A percentile compares a stretch with the other conserved stretches of the same genome.
Conservation (phyloP, 1,140 invertebrate genomes). For the Bombus waltoni region DNA sequence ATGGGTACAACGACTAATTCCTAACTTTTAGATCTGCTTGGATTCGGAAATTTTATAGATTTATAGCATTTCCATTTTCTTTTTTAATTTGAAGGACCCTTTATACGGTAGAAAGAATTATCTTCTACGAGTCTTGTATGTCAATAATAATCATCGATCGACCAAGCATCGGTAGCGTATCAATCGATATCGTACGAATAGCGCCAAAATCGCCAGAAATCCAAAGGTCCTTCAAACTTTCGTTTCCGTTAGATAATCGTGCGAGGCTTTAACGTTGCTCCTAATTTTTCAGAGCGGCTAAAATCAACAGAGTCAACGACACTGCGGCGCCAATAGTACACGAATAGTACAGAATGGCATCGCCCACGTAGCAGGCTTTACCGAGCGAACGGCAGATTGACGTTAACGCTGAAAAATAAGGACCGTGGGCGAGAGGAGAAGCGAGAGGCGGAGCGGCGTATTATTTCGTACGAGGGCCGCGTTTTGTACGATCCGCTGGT, state of each 20-base stretch:
- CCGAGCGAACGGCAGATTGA: conserved; percentile 50
- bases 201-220: no score
- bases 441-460: conserved; percentile 38
- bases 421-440: conserved; percentile 53
- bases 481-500: conserved; percentile 27
- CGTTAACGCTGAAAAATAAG: conserved; percentile 64
- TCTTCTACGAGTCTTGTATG: no score
- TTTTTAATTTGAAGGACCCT: no score
- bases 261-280: not conserved
- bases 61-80: no score
- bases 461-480: conserved; percentile 23
- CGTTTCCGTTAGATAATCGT: not conserved
- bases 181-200: no score
- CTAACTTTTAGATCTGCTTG: not conserved
- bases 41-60: no score
- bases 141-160: no score
- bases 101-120: no score
- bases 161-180: no score
- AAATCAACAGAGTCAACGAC: not conserved
- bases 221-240: not conserved
- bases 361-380: conserved; percentile 51
- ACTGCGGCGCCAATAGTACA: conserved; percentile 1
- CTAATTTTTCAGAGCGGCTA: not conserved
- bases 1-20: no score
- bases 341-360: not conserved